Conservation (phyloP, 2,888 invertebrate genomes). For the Drosophila quinaria region DNA sequence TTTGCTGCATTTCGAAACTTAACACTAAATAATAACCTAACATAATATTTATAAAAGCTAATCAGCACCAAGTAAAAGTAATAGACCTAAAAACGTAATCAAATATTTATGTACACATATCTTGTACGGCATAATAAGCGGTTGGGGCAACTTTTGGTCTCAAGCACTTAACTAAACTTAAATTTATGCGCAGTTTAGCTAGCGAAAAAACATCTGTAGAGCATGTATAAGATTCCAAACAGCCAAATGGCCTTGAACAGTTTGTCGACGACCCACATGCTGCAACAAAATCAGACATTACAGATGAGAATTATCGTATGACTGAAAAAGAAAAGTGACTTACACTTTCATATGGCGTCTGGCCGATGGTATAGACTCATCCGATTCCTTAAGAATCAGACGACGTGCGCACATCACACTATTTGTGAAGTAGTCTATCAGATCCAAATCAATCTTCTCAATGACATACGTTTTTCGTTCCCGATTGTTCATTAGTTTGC, state of each 20-base stretch:
- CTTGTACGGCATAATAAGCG: slow-evolving; percentile 42
- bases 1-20: slow-evolving; percentile 48
- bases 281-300: slow-evolving; percentile 85
- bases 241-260: slow-evolving; percentile 90
- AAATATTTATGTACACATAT: slow-evolving; percentile 45
- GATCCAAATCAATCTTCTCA: slow-evolving; percentile 89
- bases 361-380: slow-evolving; percentile 92
- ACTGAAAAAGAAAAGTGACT: slow-evolving; percentile 80
- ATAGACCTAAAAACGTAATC: slow-evolving; percentile 33
- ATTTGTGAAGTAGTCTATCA: slow-evolving; percentile 92
- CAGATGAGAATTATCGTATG: background rate
- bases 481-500: slow-evolving; percentile 88
- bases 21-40: slow-evolving; percentile 24
- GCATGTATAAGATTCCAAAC: slow-evolving; percentile 87
- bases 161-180: slow-evolving; percentile 68
- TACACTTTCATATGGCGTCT: slow-evolving; percentile 92
- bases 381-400: slow-evolving; percentile 93
- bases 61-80: slow-evolving; percentile 68
- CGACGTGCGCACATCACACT: slow-evolving; percentile 93
- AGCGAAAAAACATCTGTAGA: slow-evolving; percentile 78
- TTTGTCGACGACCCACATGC: slow-evolving; percentile 95
- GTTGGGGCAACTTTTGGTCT: slow-evolving; percentile 64
- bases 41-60: slow-evolving; percentile 23
- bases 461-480: slow-evolving; percentile 90
- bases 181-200: slow-evolving; percentile 40